Conservation (phyloP, 2,113 vertebrate genomes). For the Picathartes gymnocephalus region DNA sequence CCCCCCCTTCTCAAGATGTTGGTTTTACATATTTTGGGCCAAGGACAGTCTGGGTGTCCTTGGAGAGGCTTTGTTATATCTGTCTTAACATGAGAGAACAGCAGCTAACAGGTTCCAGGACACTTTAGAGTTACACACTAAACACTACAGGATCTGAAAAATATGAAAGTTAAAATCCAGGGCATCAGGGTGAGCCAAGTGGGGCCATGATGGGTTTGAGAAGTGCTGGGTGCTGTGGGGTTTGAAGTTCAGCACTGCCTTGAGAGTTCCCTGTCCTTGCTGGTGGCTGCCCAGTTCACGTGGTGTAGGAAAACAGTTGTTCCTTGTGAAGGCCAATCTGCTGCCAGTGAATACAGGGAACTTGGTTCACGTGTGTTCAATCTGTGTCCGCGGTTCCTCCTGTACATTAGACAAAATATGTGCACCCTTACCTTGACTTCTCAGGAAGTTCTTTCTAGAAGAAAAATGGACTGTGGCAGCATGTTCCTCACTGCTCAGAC, state of each 20-base stretch:
- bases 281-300: neutral
- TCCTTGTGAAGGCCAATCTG: neutral
- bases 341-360: neutral
- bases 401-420: neutral
- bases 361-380: neutral
- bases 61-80: too few relatives aligned
- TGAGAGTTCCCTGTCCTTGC: neutral
- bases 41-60: too few relatives aligned
- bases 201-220: accelerated
- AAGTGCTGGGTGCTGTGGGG: accelerated
- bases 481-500: neutral
- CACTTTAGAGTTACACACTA: too few relatives aligned
- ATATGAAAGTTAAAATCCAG: too few relatives aligned
- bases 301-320: neutral
- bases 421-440: neutral
- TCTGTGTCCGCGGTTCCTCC: neutral
- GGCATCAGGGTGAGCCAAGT: neutral
- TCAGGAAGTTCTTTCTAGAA: neutral
- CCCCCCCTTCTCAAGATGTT: too few relatives aligned
- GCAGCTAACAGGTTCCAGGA: too few relatives aligned
- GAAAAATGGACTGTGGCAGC: neutral
- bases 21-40: too few relatives aligned
- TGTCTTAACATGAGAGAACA: too few relatives aligned
- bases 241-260: neutral
- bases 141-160: too few relatives aligned